Evolutionary conservation across 2,797 vertebrate genomes (phyloP).

Genomic region (Halcyon chelicuti): DNA sequence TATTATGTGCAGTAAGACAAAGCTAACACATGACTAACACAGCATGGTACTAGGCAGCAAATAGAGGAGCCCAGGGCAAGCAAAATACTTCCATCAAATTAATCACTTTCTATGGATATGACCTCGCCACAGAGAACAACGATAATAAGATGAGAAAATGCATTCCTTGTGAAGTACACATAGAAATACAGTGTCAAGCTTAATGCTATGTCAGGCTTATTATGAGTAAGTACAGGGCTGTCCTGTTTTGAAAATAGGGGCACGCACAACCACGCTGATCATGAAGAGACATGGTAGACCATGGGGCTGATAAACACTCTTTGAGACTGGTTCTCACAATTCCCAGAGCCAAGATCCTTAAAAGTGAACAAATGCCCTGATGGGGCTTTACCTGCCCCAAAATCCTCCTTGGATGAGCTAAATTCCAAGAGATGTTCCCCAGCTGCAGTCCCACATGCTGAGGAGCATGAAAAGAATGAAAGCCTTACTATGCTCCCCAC

Average conservation of each 20-base stretch:
- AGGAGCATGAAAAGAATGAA: constrained; percentile 13
- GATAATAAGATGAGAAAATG: neutral
- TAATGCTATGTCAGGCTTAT: neutral
- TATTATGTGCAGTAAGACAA: neutral
- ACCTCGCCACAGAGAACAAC: neutral
- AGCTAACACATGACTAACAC: constrained; percentile 35
- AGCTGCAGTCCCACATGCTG: constrained; percentile 50
- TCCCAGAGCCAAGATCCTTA: neutral
- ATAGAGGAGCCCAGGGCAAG: neutral
- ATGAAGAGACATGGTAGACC: neutral
- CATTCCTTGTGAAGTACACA: neutral
- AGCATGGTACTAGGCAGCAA: constrained; percentile 10
- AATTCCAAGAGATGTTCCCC: constrained; percentile 62
- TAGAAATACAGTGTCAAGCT: neutral
- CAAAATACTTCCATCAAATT: neutral
- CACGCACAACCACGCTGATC: neutral
- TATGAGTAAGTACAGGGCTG: neutral
- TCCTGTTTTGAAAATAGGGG: neutral
- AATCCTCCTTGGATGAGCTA: constrained; percentile 1
- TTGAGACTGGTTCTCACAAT: neutral
- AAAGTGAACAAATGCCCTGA: neutral
- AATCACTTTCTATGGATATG: neutral
- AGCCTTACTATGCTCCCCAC: constrained; percentile 38
- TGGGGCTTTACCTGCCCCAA: neutral
- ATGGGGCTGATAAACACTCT: neutral